Base-by-base conservation (phyloP, 2,888 invertebrate genomes). In the Drosophila trichaetosa region DNA sequence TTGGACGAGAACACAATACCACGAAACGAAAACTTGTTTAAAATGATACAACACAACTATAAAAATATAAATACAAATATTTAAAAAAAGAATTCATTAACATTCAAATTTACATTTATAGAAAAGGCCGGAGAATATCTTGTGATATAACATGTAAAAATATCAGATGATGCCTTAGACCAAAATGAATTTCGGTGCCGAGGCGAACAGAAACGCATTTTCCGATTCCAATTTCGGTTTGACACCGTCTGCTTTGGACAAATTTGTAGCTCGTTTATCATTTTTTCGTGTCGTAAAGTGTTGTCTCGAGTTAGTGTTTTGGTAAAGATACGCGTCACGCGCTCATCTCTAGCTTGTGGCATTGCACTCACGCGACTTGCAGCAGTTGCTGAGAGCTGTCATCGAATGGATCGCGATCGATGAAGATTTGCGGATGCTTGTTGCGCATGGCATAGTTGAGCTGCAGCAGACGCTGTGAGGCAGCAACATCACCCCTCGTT, bases 391-490 rank as follows among this genome's bases (percentile, higher is more conserved):
- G 90, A 27, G 91, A 91, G 6, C 79, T 87, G 76, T 84, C 90
- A 64, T 92, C 91, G 60, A 83, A 61, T 2, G 94, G 94, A 91
- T 95, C 94, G 62, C 95, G 92, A 63, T 94, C 92, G 31, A 93
- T 90, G 91, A 95, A 95, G 80, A 95, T 94, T 76, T 94, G 94
- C 34, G 94, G 93, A 59, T 94, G 92, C 78, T 94, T 94, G 29
- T 94, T 94, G 42, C 94, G 93, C 75, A 94, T 89, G 36, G 93
- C 93, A 82, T 93, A 95, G 88, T 93, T 93, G 27, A 90, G 85
- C 61, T 91, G 91, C 65, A 93, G 76, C 68, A 93, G 82, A 38
- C 87, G 89, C 76, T 93, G 91, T n/a, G 92, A 84, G 21, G 82
- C 82, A 46, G 89, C 89, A 62, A 91, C 42, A 69, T 93, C 90